Base-by-base conservation (phyloP, 2,888 invertebrate genomes). In the Oxytorus armatus region DNA sequence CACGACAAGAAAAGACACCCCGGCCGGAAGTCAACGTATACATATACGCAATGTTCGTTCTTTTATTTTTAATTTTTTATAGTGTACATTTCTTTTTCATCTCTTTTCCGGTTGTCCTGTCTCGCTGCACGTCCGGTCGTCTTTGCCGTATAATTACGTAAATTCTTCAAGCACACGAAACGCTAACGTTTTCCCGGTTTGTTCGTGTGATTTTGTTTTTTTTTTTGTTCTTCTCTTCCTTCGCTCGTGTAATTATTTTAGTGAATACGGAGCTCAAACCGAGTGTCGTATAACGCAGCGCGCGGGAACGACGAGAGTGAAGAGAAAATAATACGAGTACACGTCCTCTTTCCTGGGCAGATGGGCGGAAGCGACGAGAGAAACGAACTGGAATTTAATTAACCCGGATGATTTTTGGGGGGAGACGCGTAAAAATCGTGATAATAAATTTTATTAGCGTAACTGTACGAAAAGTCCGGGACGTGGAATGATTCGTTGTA, bases 191-290 rank as follows among this genome's bases (percentile, higher is more conserved):
- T 53, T 21, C 14, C 44, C 70, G 55, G 16, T 10, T 59, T 73
- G 66, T 72, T n/a, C n/a, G n/a, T n/a, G n/a, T n/a, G n/a, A n/a
- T n/a, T 53, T 25, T 73, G 47, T 23, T 53, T 51, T 44, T 63
- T 14, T 3, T 10, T 18, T 25, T 25, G 4, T 11, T 21, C 49
- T 33, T 59, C 25, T 47, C 14, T 49, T 25, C 21, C 51, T 66
- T n/a, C n/a, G n/a, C n/a, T n/a, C n/a, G n/a, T 61, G 79, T 77
- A 82, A 85, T 79, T 76, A 79, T 76, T 76, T 70, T 42, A 55
- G 61, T 55, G 59, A 66, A 69, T 44, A 44, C 53, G 51, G 53
- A 47, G 51, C 70, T 8, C 33, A 18, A 14, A 42, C n/a, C 8
- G 29, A 75, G 42, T 16, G 53, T 42, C 18, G 51, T 21, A 55